Evolutionary conservation across 1,140 invertebrate genomes (phyloP), one percentile per base, ranked within the genome.

Genomic region (Trachymyrmex septentrionalis): DNA sequence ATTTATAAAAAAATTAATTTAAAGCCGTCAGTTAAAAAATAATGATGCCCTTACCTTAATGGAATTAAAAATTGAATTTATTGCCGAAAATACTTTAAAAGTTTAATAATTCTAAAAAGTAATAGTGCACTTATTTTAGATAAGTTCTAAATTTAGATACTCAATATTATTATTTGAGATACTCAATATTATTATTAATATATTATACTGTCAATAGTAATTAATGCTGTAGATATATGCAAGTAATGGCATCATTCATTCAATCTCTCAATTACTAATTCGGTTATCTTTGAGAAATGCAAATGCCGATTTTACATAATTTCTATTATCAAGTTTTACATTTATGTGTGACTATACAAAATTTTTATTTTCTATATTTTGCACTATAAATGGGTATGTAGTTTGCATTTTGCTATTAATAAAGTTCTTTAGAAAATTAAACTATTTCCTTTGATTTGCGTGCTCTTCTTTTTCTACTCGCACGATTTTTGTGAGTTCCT

Each of bases 301-400:
- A 38, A 24, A 9, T 76, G 1, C 1, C 24, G 34, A 77, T 63
- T 44, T 21, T 34, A 21, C 14, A 5, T 75, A 21, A 27, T 61
- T n/a, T 27, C 12, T 0, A 63, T 48, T 48, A 63, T 27, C 38
- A 19, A 10, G 5, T 14, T 19, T 76, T 44, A 9, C 27, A 27
- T 2, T 6, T 5, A 64, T n/a, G 7, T 27, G 7, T 48, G 7
- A 61, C 5, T 57, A 61, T 12, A 76, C 30, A n/a, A 7, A 63
- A 55, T 78, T 86, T 71, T 44, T 44, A 24, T 69, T 30, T 30
- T 87, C 71, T 71, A 71, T 80, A 71, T 80, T 63, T 78, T 24
- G 21, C n/a, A 48, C 6, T 21, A 16, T 75, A 75, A 57, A 57
- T 59, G 1, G 0, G 34, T 16, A 55, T 48, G n/a, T 66, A 66